Evolutionary conservation across 2,113 vertebrate species (phyloP), one percentile per base, ranked within the genome.

Genomic region (Cottus gobio): DNA sequence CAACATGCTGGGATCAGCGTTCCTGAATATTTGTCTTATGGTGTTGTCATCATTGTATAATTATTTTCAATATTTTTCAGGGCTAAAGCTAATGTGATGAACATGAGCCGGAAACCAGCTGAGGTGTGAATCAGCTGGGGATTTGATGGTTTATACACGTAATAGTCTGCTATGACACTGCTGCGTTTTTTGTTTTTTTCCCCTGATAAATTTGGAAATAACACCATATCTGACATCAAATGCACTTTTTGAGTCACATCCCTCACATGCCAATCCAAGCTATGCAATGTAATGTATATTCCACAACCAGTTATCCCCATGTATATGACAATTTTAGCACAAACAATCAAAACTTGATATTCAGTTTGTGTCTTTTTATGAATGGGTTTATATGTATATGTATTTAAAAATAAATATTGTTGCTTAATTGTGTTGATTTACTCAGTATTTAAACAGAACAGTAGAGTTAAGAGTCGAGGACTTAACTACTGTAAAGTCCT

Each of bases 341-440:
- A 88, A 86, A 80, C 75, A 89, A 82, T 87, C 87, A 88, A 88
- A 87, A 84, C 83, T 87, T 91, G 75, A 87, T 87, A 87, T 87
- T 87, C 79, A 83, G 85, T 85, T 81, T 80, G 58, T 88, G 88
- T 90, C 75, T 93, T 92, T 93, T 90, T 92, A 92, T 92, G 65
- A 93, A 86, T 93, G 78, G 92, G 83, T 94, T 91, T 93, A 89
- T 93, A 90, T 92, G 83, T 95, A 93, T 91, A 94, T 95, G 93
- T 95, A 94, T 95, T 92, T 90, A 92, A 88, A 79, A 93, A 93
- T 93, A 93, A 88, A 95, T 85, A 92, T 85, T 82, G 93, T 88
- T 88, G 83, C 77, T 83, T 91, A 87, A 66, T 87, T 86, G 75
- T 85, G 77, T 50, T 65, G 31, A 77, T 80, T 62, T 31, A 84